These are phyloP conservation scores for Dinomys branickii DNA, from an alignment of 2,113 vertebrate genomes.

Conservation along the genomic window DNA sequence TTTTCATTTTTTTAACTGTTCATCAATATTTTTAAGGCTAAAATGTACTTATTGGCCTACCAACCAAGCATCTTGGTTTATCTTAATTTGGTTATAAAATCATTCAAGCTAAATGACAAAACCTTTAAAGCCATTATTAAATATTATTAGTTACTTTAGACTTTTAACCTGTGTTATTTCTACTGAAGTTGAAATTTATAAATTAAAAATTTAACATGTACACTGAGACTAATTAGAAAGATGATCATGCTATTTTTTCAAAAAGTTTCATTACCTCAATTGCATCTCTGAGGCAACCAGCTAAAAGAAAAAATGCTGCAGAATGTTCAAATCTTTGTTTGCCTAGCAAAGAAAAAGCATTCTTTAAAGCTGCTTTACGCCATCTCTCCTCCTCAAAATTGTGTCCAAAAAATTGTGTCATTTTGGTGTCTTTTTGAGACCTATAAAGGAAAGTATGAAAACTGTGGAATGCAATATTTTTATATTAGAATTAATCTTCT, in stretches of 20 bases:
- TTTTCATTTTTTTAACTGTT: slow-evolving; percentile 17
- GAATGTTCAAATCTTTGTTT: slow-evolving; percentile 99
- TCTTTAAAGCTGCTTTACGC: slow-evolving; percentile 98
- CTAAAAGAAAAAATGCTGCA: slow-evolving; percentile 97
- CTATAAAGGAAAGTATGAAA: slow-evolving; percentile 81
- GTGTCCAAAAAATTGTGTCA: slow-evolving; percentile 99
- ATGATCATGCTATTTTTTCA: background rate
- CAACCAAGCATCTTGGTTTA: background rate
- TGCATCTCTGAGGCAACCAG: slow-evolving; percentile 96
- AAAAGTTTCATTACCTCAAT: slow-evolving; percentile 91
- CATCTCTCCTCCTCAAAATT: slow-evolving; percentile 97
- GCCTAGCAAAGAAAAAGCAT: slow-evolving; percentile 97
- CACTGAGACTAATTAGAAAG: background rate
- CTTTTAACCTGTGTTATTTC: slow-evolving; percentile 19
- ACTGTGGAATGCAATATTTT: slow-evolving; percentile 35
- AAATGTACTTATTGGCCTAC: background rate
- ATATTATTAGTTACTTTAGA: slow-evolving; percentile 1
- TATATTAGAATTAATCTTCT: slow-evolving; percentile 1
- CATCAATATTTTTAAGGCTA: slow-evolving; percentile 41
- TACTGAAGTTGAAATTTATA: slow-evolving; percentile 38
- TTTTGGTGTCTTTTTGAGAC: slow-evolving; percentile 94
- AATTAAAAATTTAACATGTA: slow-evolving; percentile 12
- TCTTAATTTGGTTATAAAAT: slow-evolving; percentile 36
- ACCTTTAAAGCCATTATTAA: slow-evolving; percentile 20
- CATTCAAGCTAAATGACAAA: slow-evolving; percentile 32